phyloP scores from a whole-genome alignment of 2,113 vertebrate species.

The Pluvialis apricaria region DNA sequence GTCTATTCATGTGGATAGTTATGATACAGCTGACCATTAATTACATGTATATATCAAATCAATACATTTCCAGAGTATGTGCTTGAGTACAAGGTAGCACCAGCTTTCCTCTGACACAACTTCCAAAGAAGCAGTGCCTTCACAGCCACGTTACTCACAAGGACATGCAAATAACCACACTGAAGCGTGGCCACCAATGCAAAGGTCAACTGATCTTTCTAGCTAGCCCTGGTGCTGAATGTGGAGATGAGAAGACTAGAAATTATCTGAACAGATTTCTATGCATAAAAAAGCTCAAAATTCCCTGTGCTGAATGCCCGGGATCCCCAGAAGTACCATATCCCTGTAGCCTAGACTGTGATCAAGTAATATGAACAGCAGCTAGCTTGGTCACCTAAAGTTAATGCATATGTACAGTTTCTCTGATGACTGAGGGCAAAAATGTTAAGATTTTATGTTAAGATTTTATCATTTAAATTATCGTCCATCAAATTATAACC shows the following conservation, averaged over 20 bases:
- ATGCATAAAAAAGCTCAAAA: neutral
- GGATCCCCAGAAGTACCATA: neutral
- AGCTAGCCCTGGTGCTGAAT: neutral
- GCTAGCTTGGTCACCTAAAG: neutral
- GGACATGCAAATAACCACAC: neutral
- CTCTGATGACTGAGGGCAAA: neutral
- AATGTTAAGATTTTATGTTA: neutral
- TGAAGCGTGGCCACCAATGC: neutral
- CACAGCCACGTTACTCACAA: rapidly evolving
- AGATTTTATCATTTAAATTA: neutral
- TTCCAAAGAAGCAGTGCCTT: neutral
- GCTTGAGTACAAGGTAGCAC: neutral
- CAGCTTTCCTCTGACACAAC: neutral
- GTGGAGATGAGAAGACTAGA: neutral
- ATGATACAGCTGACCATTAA: neutral
- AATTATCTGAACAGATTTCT: neutral
- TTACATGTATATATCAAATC: neutral
- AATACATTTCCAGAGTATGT: neutral
- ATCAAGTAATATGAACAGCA: neutral
- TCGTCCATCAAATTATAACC: neutral
- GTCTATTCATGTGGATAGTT: neutral
- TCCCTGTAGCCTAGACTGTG: neutral
- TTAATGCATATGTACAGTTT: neutral
- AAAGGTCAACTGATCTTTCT: neutral
- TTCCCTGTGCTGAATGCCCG: neutral